These are phyloP conservation scores for Vombatus ursinus DNA, from an alignment of 2,113 vertebrate species.

Conservation along the genomic window DNA sequence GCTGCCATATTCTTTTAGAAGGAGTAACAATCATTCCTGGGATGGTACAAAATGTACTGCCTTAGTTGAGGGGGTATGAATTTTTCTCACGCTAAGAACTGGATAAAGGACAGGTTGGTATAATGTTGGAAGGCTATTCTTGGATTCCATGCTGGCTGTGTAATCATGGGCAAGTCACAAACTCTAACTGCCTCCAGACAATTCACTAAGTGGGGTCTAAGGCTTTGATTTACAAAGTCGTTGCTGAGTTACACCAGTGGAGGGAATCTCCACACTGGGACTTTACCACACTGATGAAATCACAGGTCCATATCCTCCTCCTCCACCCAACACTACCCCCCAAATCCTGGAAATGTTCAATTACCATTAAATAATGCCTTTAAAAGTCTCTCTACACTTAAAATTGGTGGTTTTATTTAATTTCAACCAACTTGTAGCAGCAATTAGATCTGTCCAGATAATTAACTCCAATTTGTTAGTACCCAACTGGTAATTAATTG, in stretches of 20 bases:
- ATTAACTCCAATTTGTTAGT: conserved; percentile 71
- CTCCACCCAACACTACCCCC: not conserved
- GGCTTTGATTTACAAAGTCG: not conserved
- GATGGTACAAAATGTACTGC: not conserved
- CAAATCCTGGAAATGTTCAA: not conserved
- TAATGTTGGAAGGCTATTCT: not conserved
- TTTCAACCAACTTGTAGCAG: conserved; percentile 66
- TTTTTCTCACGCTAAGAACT: not conserved
- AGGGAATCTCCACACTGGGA: not conserved
- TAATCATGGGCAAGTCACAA: not conserved
- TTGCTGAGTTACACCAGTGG: not conserved
- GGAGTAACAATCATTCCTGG: not conserved
- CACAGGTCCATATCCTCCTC: not conserved
- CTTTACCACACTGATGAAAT: not conserved
- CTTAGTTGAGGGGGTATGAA: not conserved
- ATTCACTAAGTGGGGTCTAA: not conserved
- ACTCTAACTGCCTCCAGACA: not conserved
- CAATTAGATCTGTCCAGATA: conserved; percentile 73
- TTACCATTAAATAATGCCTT: conserved; percentile 21
- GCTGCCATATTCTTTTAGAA: not conserved
- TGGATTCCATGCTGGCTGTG: not conserved
- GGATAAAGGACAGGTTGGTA: not conserved
- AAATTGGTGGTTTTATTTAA: conserved; percentile 68
- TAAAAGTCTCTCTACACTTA: conserved; percentile 47
- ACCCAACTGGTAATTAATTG: conserved; percentile 66